These are phyloP conservation scores for Balearica regulorum DNA, from an alignment of 2,797 vertebrate genomes.

Conservation along the genomic window DNA sequence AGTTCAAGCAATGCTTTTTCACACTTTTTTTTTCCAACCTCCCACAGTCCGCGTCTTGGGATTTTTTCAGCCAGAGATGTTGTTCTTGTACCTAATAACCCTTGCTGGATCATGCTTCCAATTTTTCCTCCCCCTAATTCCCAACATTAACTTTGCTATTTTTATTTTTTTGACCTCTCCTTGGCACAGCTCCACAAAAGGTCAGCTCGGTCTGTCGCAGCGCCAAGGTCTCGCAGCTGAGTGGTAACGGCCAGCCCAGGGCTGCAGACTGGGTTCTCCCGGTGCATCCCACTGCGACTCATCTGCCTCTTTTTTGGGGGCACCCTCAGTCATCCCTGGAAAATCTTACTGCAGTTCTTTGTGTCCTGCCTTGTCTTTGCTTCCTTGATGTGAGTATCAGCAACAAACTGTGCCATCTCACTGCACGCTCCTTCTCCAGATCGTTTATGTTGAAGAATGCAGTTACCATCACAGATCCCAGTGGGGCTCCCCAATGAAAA, in stretches of 20 bases:
- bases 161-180: background rate
- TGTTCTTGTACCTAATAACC: background rate
- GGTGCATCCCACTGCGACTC: rapidly evolving
- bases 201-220: background rate
- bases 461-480: background rate
- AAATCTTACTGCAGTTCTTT: background rate
- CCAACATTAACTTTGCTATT: background rate
- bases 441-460: background rate
- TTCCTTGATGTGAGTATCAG: background rate
- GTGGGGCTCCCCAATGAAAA: background rate
- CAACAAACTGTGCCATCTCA: background rate
- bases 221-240: background rate
- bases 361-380: background rate
- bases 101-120: background rate
- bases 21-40: background rate
- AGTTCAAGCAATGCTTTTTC: background rate
- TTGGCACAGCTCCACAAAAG: background rate
- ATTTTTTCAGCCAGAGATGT: background rate
- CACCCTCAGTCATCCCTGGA: background rate
- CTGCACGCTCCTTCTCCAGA: background rate
- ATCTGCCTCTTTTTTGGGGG: background rate
- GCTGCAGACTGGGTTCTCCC: background rate
- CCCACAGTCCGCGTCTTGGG: background rate
- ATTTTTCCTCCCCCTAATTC: background rate
- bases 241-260: background rate